These are phyloP conservation scores for Egretta garzetta DNA, from an alignment of 2,113 vertebrate genomes.

Conservation along the genomic window DNA sequence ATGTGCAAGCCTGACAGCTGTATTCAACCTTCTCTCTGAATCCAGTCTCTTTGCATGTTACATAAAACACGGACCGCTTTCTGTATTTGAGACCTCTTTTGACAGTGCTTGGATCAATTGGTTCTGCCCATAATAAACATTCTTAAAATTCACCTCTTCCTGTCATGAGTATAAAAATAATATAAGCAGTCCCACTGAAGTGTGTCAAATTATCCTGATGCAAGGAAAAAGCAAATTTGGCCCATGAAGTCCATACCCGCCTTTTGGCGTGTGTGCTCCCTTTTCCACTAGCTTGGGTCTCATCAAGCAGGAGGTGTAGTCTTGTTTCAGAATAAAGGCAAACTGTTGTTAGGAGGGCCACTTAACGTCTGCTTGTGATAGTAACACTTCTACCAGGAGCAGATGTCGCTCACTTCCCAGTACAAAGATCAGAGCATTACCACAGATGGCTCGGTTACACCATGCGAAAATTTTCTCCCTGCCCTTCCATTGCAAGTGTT, in stretches of 20 bases:
- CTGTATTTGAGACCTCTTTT: neutral
- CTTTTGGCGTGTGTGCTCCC: neutral
- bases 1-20: neutral
- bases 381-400: constrained; percentile 42
- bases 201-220: neutral
- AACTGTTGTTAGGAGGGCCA: constrained; percentile 9
- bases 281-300: neutral
- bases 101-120: neutral
- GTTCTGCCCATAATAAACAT: neutral
- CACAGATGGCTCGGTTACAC: constrained; percentile 37
- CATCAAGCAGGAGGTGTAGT: neutral
- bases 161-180: neutral
- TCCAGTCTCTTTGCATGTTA: neutral
- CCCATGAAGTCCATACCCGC: neutral
- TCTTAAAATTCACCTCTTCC: neutral
- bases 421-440: neutral
- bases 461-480: neutral
- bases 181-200: neutral
- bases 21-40: neutral
- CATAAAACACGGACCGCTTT: neutral
- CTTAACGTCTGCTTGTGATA: neutral
- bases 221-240: neutral
- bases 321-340: neutral
- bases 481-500: neutral
- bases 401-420: neutral